Percentiles rank a stretch among this genome's conserved stretches.
Conservation (phyloP, 2,888 invertebrate species). For the Dichetophora obliterata region DNA sequence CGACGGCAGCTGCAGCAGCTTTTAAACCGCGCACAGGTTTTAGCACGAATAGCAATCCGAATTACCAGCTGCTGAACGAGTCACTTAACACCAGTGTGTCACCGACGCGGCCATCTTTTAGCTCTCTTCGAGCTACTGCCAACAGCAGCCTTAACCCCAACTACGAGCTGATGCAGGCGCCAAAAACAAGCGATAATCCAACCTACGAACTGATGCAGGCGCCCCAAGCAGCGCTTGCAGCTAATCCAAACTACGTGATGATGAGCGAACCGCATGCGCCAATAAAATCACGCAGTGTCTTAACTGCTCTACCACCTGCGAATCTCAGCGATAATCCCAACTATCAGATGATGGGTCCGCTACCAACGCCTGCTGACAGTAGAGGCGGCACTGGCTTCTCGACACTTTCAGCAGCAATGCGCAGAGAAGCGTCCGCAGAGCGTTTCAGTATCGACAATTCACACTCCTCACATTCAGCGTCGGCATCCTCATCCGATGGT, state of each 20-base stretch:
- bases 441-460: slow-evolving; percentile 29
- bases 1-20: slow-evolving; percentile 36
- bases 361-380: neutral
- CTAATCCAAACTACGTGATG: slow-evolving; percentile 58
- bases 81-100: slow-evolving; percentile 51
- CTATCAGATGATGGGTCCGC: slow-evolving; percentile 55
- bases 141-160: slow-evolving; percentile 58
- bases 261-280: slow-evolving; percentile 56
- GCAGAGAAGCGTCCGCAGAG: slow-evolving; percentile 46
- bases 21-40: slow-evolving; percentile 24
- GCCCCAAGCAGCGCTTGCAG: slow-evolving; percentile 40
- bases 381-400: neutral
- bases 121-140: neutral
- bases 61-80: slow-evolving; percentile 57
- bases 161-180: slow-evolving; percentile 59
- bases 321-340: slow-evolving; percentile 57
- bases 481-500: slow-evolving; percentile 42
- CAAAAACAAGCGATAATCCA: slow-evolving; percentile 50
- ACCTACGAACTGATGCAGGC: slow-evolving; percentile 59
- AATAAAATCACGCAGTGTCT: neutral
- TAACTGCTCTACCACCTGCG: slow-evolving; percentile 8
- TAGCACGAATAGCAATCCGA: slow-evolving; percentile 51
- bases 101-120: slow-evolving; percentile 8
- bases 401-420: slow-evolving; percentile 24
- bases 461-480: slow-evolving; percentile 9